Percentiles rank a stretch among this genome's conserved stretches.
phyloP scores from a whole-genome alignment of 35 echinoderm and acorn worm species.

The Diadema setosum region DNA sequence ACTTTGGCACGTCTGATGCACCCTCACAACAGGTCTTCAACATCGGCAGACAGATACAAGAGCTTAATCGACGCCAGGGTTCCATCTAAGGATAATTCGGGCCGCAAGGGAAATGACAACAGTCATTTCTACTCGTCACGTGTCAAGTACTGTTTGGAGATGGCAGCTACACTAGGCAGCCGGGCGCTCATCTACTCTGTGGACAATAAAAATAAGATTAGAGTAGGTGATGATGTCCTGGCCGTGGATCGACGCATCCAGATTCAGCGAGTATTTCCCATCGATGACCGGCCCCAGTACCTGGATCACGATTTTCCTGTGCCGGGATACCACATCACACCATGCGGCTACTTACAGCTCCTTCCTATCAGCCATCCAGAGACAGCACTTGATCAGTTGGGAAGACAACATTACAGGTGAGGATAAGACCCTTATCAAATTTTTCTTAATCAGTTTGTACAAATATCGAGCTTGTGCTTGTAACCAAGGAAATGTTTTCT shows the following conservation, averaged over 20 bases:
- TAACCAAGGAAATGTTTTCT: too few species aligned
- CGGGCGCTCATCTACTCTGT: slow-evolving; percentile 3
- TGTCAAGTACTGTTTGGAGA: slow-evolving; percentile 29
- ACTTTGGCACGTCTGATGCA: not conserved
- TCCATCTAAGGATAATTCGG: not conserved
- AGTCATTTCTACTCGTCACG: slow-evolving; percentile 38
- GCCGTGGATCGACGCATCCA: slow-evolving; percentile 23
- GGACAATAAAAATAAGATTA: slow-evolving; percentile 65
- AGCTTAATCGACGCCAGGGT: slow-evolving; percentile 39
- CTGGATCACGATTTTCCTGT: slow-evolving; percentile 50
- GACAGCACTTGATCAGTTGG: not conserved
- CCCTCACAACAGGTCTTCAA: not conserved
- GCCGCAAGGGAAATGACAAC: not conserved
- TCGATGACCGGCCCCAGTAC: slow-evolving; percentile 8
- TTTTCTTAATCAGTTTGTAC: too few species aligned
- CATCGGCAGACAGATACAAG: not conserved
- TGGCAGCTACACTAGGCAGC: not conserved
- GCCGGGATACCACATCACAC: slow-evolving; percentile 26
- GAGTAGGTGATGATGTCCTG: too few species aligned
- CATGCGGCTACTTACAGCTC: slow-evolving; percentile 49
- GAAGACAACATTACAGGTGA: not conserved
- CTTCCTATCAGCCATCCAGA: not conserved
- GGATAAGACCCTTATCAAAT: not conserved
- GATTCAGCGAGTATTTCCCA: slow-evolving; percentile 4
- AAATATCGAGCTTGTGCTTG: too few species aligned